Percentiles rank a stretch among this genome's conserved stretches.
Conservation (phyloP, 1,140 invertebrate genomes). For the Drosophila quadrilineata region DNA sequence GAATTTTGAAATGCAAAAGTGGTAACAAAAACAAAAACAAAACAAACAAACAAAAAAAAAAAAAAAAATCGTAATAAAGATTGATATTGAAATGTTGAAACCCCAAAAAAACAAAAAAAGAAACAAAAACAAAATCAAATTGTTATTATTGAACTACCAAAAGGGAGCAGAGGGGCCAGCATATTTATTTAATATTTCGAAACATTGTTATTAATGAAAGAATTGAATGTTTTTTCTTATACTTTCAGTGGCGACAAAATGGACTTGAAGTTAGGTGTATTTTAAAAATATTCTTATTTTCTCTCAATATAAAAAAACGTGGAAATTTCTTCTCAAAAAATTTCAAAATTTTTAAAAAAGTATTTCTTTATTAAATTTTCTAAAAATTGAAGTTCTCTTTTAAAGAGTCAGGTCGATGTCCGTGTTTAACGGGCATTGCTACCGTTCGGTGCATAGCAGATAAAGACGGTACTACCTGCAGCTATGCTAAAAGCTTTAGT, state of each 20-base stretch:
- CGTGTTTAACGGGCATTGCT: conserved; percentile 57
- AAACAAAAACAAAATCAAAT: conserved; percentile 10
- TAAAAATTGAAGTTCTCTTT: background rate
- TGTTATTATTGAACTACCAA: conserved; percentile 27
- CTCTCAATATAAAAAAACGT: no score
- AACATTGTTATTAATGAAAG: no score
- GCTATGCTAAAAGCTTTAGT: conserved; percentile 46
- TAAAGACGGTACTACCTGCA: conserved; percentile 81
- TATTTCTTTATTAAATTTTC: background rate
- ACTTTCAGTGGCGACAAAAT: conserved; percentile 28
- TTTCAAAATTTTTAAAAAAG: no score
- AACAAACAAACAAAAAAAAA: conserved; percentile 33
- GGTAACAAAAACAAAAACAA: conserved; percentile 57
- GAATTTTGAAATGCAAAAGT: conserved; percentile 61
- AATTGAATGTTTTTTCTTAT: conserved; percentile 23
- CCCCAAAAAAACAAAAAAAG: conserved; percentile 63
- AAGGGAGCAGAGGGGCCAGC: no score
- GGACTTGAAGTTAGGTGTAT: background rate
- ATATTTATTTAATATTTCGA: background rate
- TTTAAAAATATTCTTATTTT: background rate
- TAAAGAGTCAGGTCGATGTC: conserved; percentile 80
- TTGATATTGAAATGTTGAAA: conserved; percentile 80
- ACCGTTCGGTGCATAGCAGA: conserved; percentile 79
- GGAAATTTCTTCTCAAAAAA: no score
- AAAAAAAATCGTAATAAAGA: conserved; percentile 69